A percentile compares a stretch with the other conserved stretches of the same genome.
Conservation (phyloP, 2,113 vertebrate species). For the Cebidichthys violaceus region DNA sequence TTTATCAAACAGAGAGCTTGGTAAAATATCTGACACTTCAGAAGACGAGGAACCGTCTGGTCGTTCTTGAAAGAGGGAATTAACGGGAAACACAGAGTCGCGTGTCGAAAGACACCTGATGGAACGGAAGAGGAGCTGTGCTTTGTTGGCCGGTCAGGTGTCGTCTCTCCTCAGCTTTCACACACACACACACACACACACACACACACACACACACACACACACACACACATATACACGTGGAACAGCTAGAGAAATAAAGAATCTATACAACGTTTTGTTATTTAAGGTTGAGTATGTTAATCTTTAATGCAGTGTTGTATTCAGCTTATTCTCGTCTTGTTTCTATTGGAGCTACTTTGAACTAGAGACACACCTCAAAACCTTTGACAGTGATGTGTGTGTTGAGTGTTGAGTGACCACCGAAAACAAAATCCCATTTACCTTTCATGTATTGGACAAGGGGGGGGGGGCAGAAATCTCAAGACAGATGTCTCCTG, state of each 20-base stretch:
- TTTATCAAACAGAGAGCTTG: conserved; percentile 78
- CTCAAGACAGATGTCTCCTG: not conserved
- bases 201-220: too few species aligned
- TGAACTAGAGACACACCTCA: not conserved
- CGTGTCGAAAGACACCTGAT: conserved; percentile 74
- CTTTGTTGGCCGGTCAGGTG: conserved; percentile 80
- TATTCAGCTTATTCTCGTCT: not conserved
- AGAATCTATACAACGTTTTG: not conserved
- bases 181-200: conserved; percentile 15
- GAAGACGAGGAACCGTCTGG: conserved; percentile 41
- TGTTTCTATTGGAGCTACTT: not conserved
- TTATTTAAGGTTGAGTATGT: not conserved
- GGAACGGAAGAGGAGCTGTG: conserved; percentile 69
- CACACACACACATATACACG: not conserved
- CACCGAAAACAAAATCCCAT: not conserved
- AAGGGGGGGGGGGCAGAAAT: not conserved
- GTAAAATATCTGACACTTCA: conserved; percentile 78
- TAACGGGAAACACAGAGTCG: conserved; percentile 65
- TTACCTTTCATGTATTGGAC: not conserved
- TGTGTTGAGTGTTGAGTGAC: not conserved
- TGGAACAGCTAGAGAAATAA: not conserved
- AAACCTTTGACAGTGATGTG: not conserved
- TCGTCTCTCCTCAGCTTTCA: conserved; percentile 56
- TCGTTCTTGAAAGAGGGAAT: conserved; percentile 54
- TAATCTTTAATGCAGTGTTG: not conserved